Percentiles rank a stretch among this genome's conserved stretches.
These are phyloP conservation scores for Caenorhabditis remanei DNA, from an alignment of 1,140 invertebrate genomes.

Conservation along the genomic window DNA sequence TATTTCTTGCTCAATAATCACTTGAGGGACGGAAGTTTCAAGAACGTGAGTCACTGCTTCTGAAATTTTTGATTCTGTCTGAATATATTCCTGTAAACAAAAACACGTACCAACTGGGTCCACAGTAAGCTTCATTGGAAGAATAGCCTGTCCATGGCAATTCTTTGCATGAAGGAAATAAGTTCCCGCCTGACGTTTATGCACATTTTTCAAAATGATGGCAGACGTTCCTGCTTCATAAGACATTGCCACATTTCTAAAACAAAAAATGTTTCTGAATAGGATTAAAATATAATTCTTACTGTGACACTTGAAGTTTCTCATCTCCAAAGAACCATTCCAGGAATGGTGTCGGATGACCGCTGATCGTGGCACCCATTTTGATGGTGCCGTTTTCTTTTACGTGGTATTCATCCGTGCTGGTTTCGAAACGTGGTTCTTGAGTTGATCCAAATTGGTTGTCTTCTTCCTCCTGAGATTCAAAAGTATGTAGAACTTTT, in stretches of 20 bases:
- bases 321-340: conserved; percentile 68
- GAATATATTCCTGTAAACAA: background rate
- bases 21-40: conserved; percentile 20
- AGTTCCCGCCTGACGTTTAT: conserved; percentile 60
- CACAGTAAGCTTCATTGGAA: conserved; percentile 62
- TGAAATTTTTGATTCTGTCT: background rate
- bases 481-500: background rate
- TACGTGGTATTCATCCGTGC: conserved; percentile 65
- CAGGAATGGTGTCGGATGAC: conserved; percentile 66
- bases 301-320: conserved; percentile 64
- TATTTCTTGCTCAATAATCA: background rate
- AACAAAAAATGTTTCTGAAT: conserved; percentile 30
- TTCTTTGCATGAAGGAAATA: conserved; percentile 69
- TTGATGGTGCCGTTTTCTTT: conserved; percentile 65
- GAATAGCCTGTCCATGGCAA: conserved; percentile 67
- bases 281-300: conserved; percentile 16
- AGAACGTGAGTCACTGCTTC: conserved; percentile 44
- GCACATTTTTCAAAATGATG: conserved; percentile 66
- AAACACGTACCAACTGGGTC: conserved; percentile 43
- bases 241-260: conserved; percentile 57
- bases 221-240: conserved; percentile 59
- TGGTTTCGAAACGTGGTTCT: conserved; percentile 69
- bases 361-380: conserved; percentile 68
- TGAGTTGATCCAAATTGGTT: conserved; percentile 37
- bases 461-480: conserved; percentile 53